Conservation (phyloP, 2,888 invertebrate genomes). For the Aleiodes testaceus region DNA sequence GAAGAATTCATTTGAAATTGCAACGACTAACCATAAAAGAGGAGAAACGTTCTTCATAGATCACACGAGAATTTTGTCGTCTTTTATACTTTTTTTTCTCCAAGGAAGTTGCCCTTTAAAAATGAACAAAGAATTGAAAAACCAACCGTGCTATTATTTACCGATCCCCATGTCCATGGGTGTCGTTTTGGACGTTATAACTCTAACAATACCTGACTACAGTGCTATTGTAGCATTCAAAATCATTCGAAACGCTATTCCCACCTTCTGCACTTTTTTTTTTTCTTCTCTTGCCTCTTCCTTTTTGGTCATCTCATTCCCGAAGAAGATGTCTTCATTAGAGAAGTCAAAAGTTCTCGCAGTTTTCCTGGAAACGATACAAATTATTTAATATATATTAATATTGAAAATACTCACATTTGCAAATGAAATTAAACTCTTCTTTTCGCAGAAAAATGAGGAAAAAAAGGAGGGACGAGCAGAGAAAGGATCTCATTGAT, state of each 20-base stretch:
- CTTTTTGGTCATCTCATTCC: slow-evolving; percentile 38
- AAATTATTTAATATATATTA: slow-evolving; percentile 35
- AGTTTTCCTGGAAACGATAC: slow-evolving; percentile 41
- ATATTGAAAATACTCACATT: too few species aligned
- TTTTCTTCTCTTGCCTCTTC: slow-evolving; percentile 39
- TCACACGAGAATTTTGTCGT: slow-evolving; percentile 28
- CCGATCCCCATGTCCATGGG: slow-evolving; percentile 39
- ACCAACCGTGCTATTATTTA: slow-evolving; percentile 50
- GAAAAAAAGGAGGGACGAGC: slow-evolving; percentile 10
- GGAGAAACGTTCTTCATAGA: slow-evolving; percentile 22
- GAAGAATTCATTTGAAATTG: not conserved
- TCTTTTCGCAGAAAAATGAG: slow-evolving; percentile 13
- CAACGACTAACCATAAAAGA: not conserved
- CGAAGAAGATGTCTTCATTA: slow-evolving; percentile 54
- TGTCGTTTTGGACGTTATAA: slow-evolving; percentile 41
- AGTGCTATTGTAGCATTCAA: slow-evolving; percentile 56
- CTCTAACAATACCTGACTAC: slow-evolving; percentile 64
- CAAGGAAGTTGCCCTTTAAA: slow-evolving; percentile 29
- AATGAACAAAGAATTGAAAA: slow-evolving; percentile 46
- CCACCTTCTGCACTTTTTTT: slow-evolving; percentile 54
- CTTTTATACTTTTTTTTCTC: slow-evolving; percentile 42
- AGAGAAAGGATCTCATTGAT: slow-evolving; percentile 33
- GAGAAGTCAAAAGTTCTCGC: slow-evolving; percentile 42
- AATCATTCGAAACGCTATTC: slow-evolving; percentile 51
- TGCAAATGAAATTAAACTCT: too few species aligned